Evolutionary conservation across 2,888 invertebrate genomes (phyloP).

Genomic region (Pristionchus japonicus): DNA sequence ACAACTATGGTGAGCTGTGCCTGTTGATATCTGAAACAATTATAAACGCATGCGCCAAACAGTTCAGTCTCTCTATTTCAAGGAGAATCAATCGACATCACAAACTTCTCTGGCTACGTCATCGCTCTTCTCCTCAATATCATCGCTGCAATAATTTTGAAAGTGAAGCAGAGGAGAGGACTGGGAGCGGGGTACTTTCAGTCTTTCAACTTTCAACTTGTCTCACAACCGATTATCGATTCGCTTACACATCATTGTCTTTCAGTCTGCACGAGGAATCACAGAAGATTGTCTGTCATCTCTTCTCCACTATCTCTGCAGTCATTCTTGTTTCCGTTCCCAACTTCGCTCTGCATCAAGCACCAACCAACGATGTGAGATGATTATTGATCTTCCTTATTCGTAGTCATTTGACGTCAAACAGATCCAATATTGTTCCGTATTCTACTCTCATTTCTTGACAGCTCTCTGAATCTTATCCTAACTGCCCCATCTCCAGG

Average conservation of each 20-base stretch:
- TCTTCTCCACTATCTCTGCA: constrained; percentile 26
- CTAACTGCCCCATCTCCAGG: too few relatives aligned
- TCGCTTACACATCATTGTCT: too few relatives aligned
- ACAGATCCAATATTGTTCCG: too few relatives aligned
- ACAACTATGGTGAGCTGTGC: background rate
- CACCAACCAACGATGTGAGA: constrained; percentile 5
- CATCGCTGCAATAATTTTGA: background rate
- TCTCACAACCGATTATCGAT: too few relatives aligned
- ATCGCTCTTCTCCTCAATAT: background rate
- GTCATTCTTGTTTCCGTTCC: constrained; percentile 11
- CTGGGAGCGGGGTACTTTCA: background rate
- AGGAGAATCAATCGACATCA: background rate
- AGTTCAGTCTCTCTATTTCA: background rate
- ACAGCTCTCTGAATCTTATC: too few relatives aligned
- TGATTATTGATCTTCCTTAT: background rate
- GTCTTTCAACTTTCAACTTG: background rate
- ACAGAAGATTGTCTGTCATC: constrained; percentile 32
- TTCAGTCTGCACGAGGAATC: constrained; percentile 25
- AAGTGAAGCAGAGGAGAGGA: background rate
- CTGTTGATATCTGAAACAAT: background rate
- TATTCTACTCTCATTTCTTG: too few relatives aligned
- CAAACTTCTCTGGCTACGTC: constrained; percentile 1
- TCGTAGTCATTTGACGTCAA: background rate
- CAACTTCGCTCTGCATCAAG: background rate
- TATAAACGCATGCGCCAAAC: too few relatives aligned